Evolutionary conservation across 2,113 vertebrate genomes (phyloP), one percentile per base, ranked within the genome.

Genomic region (Gymnogyps californianus): DNA sequence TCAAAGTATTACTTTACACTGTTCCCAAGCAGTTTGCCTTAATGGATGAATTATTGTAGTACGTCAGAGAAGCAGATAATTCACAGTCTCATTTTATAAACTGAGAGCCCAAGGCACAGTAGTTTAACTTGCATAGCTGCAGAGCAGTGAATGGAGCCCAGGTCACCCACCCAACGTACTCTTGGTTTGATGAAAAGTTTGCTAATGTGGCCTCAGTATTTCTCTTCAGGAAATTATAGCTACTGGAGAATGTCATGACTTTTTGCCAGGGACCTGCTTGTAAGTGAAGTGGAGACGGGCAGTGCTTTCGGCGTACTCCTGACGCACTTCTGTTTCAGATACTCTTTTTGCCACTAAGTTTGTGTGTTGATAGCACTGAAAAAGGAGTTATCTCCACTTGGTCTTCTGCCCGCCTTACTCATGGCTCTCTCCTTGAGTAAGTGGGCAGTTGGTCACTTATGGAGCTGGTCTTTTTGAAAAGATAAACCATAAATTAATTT

Each of bases 11-110:
- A 54, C 77, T 96, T 95, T 95, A 91, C 75, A 6, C 42, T 6
- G 4, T 90, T 96, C 96, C 82, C 82, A 77, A 83, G 87, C 71
- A 69, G 89, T 93, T 95, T 94, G 71, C 55, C 42, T 74, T 88
- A 90, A 65, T 80, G 89, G 91, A 55, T 93, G 87, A 77, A 74
- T 90, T 95, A 83, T 58, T 70, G 31, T 7, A 77, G 58, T 58
- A 49, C 70, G 74, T 82, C 91, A 94, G 66, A 93, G 93, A 66
- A 77, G n/a, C 62, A 85, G 91, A 44, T 80, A 94, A 64, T 64
- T 96, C 59, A 77, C 3, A 4, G 58, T 62, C 66, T 93, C 38
- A 8, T 85, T 89, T 89, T 65, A 65, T 88, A 89, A 89, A 67
- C 14, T 3, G 42, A 58, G 62, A 58, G 44, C 58, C 40, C 51